phyloP scores from a whole-genome alignment of 1,140 invertebrate genomes.

The Cydia strobilella region DNA sequence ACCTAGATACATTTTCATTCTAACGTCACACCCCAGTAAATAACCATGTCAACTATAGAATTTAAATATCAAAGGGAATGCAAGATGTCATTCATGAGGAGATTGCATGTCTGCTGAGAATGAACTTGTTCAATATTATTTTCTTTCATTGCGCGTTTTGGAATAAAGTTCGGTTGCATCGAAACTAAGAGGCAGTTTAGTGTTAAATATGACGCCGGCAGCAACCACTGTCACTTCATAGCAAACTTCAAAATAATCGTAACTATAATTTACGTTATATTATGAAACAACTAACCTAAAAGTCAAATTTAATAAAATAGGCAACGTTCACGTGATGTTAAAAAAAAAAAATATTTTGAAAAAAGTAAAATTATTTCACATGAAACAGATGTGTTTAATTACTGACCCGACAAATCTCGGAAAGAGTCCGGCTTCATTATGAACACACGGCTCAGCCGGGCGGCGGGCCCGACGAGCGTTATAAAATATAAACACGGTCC shows the following conservation, averaged over 20 bases:
- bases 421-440: constrained; percentile 70
- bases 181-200: neutral
- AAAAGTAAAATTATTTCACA: constrained; percentile 64
- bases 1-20: constrained; percentile 3
- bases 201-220: neutral
- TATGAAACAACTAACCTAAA: no score
- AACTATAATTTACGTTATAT: no score
- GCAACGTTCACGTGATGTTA: neutral
- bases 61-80: constrained; percentile 4
- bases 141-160: neutral
- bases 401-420: constrained; percentile 69
- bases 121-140: neutral
- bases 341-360: constrained; percentile 38
- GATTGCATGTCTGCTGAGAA: constrained; percentile 13
- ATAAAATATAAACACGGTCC: constrained; percentile 73
- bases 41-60: constrained; percentile 18
- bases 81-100: neutral
- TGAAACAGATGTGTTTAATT: constrained; percentile 76
- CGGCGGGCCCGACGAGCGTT: constrained; percentile 54
- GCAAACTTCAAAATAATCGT: neutral
- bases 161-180: neutral
- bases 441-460: constrained; percentile 53
- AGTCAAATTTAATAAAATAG: no score
- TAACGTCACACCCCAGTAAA: constrained; percentile 4
- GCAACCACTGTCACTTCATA: neutral